A percentile compares a stretch with the other conserved stretches of the same genome.
phyloP scores from a whole-genome alignment of 2,113 vertebrate genomes.

The Alligator mississippiensis region DNA sequence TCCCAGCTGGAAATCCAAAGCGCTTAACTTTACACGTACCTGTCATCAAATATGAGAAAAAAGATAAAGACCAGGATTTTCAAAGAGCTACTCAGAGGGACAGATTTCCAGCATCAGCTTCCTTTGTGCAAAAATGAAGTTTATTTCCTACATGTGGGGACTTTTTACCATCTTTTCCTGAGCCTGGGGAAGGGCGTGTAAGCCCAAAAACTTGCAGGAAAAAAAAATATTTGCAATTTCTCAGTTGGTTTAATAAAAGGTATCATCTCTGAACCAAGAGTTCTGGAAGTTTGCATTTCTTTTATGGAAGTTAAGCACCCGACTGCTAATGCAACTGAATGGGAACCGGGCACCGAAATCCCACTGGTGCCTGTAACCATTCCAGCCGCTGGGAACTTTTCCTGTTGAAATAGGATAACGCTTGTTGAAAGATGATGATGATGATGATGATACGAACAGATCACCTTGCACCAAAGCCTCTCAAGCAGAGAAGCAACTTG shows the following conservation, averaged over 20 bases:
- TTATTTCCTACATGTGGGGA: no score
- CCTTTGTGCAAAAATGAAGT: neutral
- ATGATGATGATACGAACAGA: neutral
- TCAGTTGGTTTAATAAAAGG: no score
- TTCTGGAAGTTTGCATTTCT: no score
- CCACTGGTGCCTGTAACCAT: neutral
- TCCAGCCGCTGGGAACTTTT: neutral
- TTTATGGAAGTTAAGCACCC: no score
- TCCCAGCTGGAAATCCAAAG: neutral
- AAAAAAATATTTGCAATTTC: no score
- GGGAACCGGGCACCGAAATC: neutral
- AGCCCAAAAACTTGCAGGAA: no score
- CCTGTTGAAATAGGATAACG: no score
- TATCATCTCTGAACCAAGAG: no score
- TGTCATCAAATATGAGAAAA: neutral
- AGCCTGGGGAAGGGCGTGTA: no score
- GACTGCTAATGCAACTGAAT: neutral
- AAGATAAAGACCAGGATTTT: neutral
- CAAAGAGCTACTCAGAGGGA: fast-evolving
- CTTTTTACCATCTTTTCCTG: no score
- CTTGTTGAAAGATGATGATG: neutral
- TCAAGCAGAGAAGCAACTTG: neutral
- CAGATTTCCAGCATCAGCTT: neutral
- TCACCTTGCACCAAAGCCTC: neutral
- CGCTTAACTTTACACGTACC: neutral